Evolutionary conservation across 2,888 invertebrate genomes (phyloP), one percentile per base, ranked within the genome.

Genomic region (Cryptus viduatorius): DNA sequence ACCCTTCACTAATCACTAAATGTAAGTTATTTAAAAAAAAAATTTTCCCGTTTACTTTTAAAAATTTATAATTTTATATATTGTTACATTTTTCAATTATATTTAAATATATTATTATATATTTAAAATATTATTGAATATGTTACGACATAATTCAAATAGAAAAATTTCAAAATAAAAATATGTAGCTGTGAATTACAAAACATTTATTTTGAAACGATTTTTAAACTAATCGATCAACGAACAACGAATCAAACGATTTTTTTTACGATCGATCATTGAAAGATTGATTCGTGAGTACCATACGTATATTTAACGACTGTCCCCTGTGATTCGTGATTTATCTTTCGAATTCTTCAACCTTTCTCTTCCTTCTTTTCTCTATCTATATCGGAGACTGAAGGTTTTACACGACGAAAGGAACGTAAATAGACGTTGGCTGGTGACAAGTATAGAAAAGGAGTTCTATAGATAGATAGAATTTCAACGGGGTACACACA

Each of bases 351-450:
- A 73, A 31, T 73, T 61, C 37, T 64, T 48, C 37, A 3, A 37
- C 37, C 37, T 19, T 75, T 75, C 73, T 19, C 64, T 61, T 31
- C 31, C 48, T 64, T 2, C 48, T 64, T 37, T 31, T 16, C 46
- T 16, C 1, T 31, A 64, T 37, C 48, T 48, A 16, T 31, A 12
- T 48, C 64, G 31, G 10, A 37, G 48, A 50, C 12, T 19, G 46
- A 48, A 19, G 16, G 12, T 48, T 64, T 64, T 61, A 37, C 16
- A 19, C 16, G 64, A 31, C 61, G 19, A 10, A 64, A 14, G 19
- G 37, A 4, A 48, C 19, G 44, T 75, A 64, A 75, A 75, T 64
- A 48, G 64, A 31, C 7, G 61, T 7, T 4, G 12, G 29, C 31
- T 0, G 14, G 31, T 29, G 5, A 61, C 61, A 31, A 61, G 14